Evolutionary conservation across 2,797 vertebrate genomes (phyloP).

Genomic region (Anguilla marmorata): DNA sequence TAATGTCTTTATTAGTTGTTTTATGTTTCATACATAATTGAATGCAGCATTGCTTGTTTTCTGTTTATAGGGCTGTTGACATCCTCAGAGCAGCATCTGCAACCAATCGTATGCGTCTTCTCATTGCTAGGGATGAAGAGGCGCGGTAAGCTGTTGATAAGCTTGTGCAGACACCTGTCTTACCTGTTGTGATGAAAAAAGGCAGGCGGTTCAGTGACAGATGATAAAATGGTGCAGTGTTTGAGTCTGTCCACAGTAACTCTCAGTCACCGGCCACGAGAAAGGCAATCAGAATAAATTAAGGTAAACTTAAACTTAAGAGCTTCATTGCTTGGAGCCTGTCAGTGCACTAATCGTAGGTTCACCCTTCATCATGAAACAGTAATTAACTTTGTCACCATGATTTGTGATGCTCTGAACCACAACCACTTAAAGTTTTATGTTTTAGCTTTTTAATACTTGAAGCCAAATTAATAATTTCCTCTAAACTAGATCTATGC

Average conservation of each 20-base stretch:
- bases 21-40: not conserved
- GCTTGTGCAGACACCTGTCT: not conserved
- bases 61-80: constrained; percentile 79
- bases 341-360: not conserved
- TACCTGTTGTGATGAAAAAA: not conserved
- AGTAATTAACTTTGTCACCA: not conserved
- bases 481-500: constrained; percentile 44
- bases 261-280: not conserved
- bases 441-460: constrained; percentile 41
- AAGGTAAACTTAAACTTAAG: not conserved
- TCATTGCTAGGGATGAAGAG: constrained; percentile 85
- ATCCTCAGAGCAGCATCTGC: constrained; percentile 82
- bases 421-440: not conserved
- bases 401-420: not conserved
- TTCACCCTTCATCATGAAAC: not conserved
- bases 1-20: not conserved
- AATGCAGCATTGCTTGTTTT: not conserved
- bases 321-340: not conserved
- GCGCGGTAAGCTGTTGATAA: constrained; percentile 71
- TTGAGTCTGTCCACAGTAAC: not conserved
- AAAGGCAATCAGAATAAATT: not conserved
- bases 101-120: constrained; percentile 86
- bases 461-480: constrained; percentile 43
- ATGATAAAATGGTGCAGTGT: not conserved
- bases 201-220: not conserved